phyloP scores from a whole-genome alignment of 2,797 vertebrate species.

The Malurus leucopterus region DNA sequence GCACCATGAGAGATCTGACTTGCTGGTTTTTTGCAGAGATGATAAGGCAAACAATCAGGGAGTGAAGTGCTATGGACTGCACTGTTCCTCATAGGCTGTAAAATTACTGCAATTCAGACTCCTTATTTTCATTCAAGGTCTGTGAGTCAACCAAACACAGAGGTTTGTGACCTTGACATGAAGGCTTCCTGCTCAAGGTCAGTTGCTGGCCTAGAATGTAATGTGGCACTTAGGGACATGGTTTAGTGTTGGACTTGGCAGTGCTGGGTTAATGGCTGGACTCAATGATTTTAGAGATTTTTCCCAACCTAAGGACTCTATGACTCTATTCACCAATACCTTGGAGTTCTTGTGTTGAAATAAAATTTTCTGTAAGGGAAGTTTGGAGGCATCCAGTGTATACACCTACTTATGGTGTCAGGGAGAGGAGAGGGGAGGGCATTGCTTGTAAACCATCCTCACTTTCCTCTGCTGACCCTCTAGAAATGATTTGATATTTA shows the following conservation, averaged over 20 bases:
- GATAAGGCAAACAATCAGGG: not conserved
- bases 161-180: not conserved
- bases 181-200: not conserved
- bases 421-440: not conserved
- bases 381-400: not conserved
- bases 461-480: not conserved
- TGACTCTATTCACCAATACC: not conserved
- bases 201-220: not conserved
- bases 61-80: not conserved
- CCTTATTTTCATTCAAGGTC: not conserved
- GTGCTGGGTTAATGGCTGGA: not conserved
- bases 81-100: not conserved
- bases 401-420: not conserved
- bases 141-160: not conserved
- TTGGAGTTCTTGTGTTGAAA: not conserved
- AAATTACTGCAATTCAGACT: not conserved
- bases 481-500: not conserved
- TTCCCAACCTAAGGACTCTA: not conserved
- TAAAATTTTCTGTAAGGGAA: not conserved
- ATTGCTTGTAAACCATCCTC: not conserved
- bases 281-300: not conserved
- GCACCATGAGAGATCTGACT: not conserved
- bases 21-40: not conserved
- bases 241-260: not conserved
- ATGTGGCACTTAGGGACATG: not conserved